phyloP scores from a whole-genome alignment of 2,113 vertebrate species.

The Urocolius indicus region DNA sequence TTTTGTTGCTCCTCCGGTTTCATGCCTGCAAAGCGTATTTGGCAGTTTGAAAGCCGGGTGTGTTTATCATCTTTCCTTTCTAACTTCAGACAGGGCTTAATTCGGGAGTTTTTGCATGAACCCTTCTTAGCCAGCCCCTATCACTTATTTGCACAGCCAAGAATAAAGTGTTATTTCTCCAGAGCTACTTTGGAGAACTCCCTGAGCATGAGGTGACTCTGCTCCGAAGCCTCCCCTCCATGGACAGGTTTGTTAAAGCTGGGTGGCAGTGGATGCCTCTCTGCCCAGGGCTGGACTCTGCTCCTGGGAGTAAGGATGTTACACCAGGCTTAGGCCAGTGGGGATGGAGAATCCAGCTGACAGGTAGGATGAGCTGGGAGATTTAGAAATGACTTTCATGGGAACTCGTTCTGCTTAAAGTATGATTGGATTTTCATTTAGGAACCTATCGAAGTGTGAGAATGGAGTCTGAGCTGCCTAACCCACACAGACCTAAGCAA shows the following conservation, averaged over 20 bases:
- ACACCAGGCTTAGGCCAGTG: conserved; percentile 23
- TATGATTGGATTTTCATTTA: conserved; percentile 74
- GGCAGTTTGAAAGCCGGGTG: conserved; percentile 68
- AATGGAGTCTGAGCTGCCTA: conserved; percentile 68
- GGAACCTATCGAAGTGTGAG: conserved; percentile 65
- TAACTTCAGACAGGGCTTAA: conserved; percentile 76
- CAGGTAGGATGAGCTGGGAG: conserved; percentile 61
- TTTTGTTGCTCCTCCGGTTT: conserved; percentile 69
- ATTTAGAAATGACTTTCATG: conserved; percentile 73
- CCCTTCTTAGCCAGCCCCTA: conserved; percentile 70
- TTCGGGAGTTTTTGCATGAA: conserved; percentile 76
- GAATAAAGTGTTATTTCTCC: conserved; percentile 69
- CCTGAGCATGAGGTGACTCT: conserved; percentile 15
- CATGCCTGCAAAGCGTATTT: conserved; percentile 78
- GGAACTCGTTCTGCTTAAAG: conserved; percentile 72
- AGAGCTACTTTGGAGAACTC: conserved; percentile 71
- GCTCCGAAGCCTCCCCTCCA: background rate
- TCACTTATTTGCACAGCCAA: conserved; percentile 64
- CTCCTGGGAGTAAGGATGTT: conserved; percentile 20
- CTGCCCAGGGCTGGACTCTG: conserved; percentile 4
- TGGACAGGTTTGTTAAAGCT: conserved; percentile 72
- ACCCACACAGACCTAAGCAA: conserved; percentile 70
- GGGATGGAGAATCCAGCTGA: conserved; percentile 61
- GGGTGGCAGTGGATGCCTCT: background rate
- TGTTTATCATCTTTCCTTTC: conserved; percentile 77